Evolutionary conservation across 2,797 vertebrate species (phyloP).

Genomic region (Lophius americanus): DNA sequence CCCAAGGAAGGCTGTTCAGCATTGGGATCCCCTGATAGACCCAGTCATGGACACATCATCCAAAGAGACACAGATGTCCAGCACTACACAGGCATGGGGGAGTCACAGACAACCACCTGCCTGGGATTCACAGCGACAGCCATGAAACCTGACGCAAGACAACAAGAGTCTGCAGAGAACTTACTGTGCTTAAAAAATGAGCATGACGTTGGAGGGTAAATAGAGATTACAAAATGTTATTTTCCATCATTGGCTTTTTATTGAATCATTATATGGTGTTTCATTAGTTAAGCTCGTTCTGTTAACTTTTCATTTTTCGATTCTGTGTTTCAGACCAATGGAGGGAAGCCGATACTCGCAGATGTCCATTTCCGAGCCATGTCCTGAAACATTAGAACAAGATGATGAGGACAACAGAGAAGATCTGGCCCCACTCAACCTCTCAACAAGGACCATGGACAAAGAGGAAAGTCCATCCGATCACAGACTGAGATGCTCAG

Average conservation of each 20-base stretch:
- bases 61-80: constrained; percentile 78
- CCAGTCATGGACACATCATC: constrained; percentile 86
- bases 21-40: constrained; percentile 92
- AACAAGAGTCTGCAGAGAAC: constrained; percentile 60
- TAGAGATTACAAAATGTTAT: neutral
- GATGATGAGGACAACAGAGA: constrained; percentile 59
- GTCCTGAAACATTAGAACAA: constrained; percentile 51
- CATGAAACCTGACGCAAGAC: constrained; percentile 57
- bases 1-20: constrained; percentile 91
- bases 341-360: constrained; percentile 29
- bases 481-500: constrained; percentile 47
- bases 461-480: constrained; percentile 34
- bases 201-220: constrained; percentile 64
- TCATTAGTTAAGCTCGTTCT: neutral
- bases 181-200: constrained; percentile 49
- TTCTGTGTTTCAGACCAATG: constrained; percentile 49
- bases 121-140: constrained; percentile 47
- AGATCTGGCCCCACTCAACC: constrained; percentile 87
- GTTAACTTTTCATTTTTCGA: constrained; percentile 17
- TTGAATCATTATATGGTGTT: neutral
- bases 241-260: neutral
- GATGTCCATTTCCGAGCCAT: constrained; percentile 14
- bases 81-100: constrained; percentile 36
- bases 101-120: constrained; percentile 29
- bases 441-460: constrained; percentile 85